phyloP scores from a whole-genome alignment of 2,888 invertebrate genomes.

The Baccha elongata region DNA sequence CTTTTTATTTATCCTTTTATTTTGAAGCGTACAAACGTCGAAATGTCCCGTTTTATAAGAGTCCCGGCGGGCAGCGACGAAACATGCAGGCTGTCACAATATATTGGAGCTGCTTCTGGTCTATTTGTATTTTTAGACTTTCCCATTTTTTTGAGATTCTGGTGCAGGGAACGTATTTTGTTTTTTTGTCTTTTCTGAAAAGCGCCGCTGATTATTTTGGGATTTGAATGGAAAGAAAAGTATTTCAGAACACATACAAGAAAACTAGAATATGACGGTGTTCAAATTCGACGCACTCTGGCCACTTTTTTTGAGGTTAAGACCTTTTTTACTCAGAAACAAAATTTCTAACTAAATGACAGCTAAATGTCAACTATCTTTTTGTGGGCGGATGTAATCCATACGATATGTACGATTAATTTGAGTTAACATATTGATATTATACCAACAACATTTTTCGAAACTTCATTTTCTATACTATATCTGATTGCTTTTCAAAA shows the following conservation, averaged over 20 bases:
- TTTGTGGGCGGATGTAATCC: too few relatives aligned
- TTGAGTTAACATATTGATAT: too few relatives aligned
- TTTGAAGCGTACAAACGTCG: slow-evolving; percentile 17
- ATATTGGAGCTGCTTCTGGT: slow-evolving; percentile 45
- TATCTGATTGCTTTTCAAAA: too few relatives aligned
- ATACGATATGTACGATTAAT: too few relatives aligned
- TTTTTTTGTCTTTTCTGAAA: slow-evolving; percentile 42
- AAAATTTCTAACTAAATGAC: too few relatives aligned
- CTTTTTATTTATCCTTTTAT: slow-evolving; percentile 8
- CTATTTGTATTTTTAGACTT: slow-evolving; percentile 67
- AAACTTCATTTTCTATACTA: too few relatives aligned
- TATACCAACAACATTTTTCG: too few relatives aligned
- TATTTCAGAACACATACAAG: slow-evolving; percentile 20
- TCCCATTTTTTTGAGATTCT: slow-evolving; percentile 45
- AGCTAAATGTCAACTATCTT: too few relatives aligned
- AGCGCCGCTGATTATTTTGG: slow-evolving; percentile 58
- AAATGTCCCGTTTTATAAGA: slow-evolving; percentile 40
- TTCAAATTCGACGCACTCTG: too few relatives aligned
- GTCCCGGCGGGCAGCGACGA: slow-evolving; percentile 57
- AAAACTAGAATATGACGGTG: too few relatives aligned
- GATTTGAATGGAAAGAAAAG: slow-evolving; percentile 39
- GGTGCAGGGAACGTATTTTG: slow-evolving; percentile 64
- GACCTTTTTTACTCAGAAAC: too few relatives aligned
- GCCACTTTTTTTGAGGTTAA: too few relatives aligned
- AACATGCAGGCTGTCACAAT: slow-evolving; percentile 60